phyloP scores from a whole-genome alignment of 2,888 invertebrate species.

The Lottia gigantea region DNA sequence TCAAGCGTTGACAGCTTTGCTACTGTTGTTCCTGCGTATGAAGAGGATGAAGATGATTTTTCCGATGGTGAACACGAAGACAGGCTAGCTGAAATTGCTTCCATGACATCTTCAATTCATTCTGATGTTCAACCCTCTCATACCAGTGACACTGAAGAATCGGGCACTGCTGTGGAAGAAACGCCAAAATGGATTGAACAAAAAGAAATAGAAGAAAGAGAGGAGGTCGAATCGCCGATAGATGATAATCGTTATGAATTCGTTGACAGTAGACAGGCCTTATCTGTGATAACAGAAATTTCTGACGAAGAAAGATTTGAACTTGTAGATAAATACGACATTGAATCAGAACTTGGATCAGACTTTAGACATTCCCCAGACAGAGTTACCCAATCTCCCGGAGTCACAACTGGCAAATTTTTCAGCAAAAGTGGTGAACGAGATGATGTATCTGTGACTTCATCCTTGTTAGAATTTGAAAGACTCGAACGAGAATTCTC shows the following conservation, averaged over 20 bases:
- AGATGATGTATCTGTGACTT: constrained; percentile 91
- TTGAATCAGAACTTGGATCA: constrained; percentile 75
- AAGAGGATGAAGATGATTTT: constrained; percentile 71
- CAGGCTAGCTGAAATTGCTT: constrained; percentile 72
- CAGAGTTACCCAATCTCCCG: constrained; percentile 74
- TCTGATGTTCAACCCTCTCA: constrained; percentile 71
- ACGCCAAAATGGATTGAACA: constrained; percentile 19
- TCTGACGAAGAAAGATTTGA: constrained; percentile 69
- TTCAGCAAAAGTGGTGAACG: constrained; percentile 86
- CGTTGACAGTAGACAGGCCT: constrained; percentile 51
- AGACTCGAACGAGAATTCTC: constrained; percentile 84
- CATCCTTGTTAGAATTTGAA: constrained; percentile 90
- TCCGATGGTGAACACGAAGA: constrained; percentile 73
- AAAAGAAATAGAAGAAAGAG: constrained; percentile 21
- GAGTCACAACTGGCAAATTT: constrained; percentile 77
- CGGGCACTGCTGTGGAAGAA: constrained; percentile 21
- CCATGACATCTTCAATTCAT: constrained; percentile 69
- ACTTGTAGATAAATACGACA: constrained; percentile 71
- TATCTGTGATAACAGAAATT: constrained; percentile 60
- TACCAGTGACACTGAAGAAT: constrained; percentile 28
- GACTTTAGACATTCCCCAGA: constrained; percentile 82
- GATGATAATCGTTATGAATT: constrained; percentile 64
- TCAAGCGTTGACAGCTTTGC: constrained; percentile 68
- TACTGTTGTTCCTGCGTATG: constrained; percentile 63
- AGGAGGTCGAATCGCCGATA: constrained; percentile 50